Evolutionary conservation across 2,797 vertebrate genomes (phyloP).

Genomic region (Labroides dimidiatus): DNA sequence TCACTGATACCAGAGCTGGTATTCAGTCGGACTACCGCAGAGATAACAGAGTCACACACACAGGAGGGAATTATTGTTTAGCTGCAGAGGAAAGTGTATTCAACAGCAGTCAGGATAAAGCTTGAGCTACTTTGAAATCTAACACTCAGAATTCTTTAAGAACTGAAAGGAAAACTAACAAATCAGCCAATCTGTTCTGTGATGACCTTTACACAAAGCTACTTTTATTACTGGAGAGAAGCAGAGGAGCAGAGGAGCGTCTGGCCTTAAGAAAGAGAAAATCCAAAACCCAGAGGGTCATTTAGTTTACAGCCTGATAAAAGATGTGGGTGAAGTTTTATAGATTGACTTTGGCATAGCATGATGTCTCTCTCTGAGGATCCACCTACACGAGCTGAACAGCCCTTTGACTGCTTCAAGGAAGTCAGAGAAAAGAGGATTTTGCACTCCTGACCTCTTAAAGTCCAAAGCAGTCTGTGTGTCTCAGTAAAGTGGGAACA

Average conservation of each 20-base stretch:
- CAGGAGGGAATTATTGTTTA: conserved; percentile 42
- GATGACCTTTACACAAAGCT: conserved; percentile 9
- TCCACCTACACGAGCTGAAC: conserved; percentile 11
- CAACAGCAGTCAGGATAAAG: conserved; percentile 13
- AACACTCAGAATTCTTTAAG: not conserved
- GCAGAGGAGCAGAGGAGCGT: conserved; percentile 1
- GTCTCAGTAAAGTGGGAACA: not conserved
- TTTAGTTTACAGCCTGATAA: conserved; percentile 19
- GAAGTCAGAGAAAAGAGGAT: conserved; percentile 3
- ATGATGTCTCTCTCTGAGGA: not conserved
- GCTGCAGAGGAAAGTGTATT: conserved; percentile 18
- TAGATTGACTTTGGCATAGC: conserved; percentile 7
- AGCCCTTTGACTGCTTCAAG: not conserved
- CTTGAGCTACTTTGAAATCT: conserved; percentile 18
- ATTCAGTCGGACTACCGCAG: conserved; percentile 52
- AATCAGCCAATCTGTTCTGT: conserved; percentile 4
- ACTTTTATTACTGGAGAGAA: conserved; percentile 7
- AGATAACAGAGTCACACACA: conserved; percentile 53
- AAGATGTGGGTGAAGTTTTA: conserved; percentile 10
- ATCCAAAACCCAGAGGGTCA: conserved; percentile 15
- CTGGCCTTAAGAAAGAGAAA: conserved; percentile 5
- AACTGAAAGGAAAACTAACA: conserved; percentile 19
- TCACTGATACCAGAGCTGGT: conserved; percentile 68
- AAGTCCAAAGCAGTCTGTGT: not conserved
- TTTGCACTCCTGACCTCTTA: not conserved